These are phyloP conservation scores for Pantherophis guttatus DNA, from an alignment of 2,113 vertebrate species.

Conservation along the genomic window DNA sequence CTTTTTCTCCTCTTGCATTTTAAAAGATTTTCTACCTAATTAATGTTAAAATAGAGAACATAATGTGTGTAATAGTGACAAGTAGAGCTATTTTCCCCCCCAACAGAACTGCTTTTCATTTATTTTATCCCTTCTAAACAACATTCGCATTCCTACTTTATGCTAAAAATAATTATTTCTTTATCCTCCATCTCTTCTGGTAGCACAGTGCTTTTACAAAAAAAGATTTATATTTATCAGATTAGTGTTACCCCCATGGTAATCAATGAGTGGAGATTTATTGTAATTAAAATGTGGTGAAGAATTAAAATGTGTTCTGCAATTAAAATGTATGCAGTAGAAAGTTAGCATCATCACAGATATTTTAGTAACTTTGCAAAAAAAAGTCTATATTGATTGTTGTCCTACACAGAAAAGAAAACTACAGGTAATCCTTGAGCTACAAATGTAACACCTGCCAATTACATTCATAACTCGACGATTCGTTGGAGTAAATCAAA, in stretches of 20 bases:
- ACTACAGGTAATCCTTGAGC: too few species aligned
- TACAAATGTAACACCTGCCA: too few species aligned
- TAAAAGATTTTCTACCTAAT: not conserved
- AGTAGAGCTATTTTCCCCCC: not conserved
- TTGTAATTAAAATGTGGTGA: not conserved
- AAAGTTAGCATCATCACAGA: not conserved
- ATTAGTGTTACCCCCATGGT: not conserved
- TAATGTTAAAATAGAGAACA: not conserved
- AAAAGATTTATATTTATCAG: not conserved
- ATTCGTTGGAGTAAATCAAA: too few species aligned
- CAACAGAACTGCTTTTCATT: not conserved
- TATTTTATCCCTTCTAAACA: not conserved
- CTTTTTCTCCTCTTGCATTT: not conserved
- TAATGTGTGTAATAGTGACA: not conserved
- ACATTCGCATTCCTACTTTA: not conserved
- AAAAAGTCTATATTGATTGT: not conserved
- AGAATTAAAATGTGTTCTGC: not conserved
- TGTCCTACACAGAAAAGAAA: not conserved
- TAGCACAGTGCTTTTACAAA: not conserved
- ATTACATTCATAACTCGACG: too few species aligned
- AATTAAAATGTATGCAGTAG: not conserved
- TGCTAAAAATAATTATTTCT: not conserved
- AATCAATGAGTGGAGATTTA: not conserved
- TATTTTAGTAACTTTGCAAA: not conserved
- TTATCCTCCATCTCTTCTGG: not conserved